Evolutionary conservation across 2,888 invertebrate genomes (phyloP).

Genomic region (Amphipyra tragopoginis): DNA sequence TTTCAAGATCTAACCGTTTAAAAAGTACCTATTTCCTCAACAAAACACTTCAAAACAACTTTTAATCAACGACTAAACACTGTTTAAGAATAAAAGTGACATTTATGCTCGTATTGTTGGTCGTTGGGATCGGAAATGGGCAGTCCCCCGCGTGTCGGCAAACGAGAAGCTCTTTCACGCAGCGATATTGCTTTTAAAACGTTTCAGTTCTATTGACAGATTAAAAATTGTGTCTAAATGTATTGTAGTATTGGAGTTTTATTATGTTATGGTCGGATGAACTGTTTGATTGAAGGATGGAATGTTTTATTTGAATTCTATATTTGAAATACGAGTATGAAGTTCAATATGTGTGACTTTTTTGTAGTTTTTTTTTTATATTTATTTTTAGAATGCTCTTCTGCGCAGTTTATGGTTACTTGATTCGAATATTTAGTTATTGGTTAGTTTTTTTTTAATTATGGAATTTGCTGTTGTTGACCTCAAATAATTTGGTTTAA

Average conservation of each 20-base stretch:
- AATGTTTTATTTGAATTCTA: background rate
- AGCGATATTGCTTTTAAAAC: conserved; percentile 54
- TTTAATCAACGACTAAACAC: conserved; percentile 54
- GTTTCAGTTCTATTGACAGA: conserved; percentile 30
- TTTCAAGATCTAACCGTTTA: conserved; percentile 1
- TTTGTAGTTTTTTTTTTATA: background rate
- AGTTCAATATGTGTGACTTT: too few species aligned
- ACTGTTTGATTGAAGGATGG: conserved; percentile 26
- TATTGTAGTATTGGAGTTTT: conserved; percentile 42
- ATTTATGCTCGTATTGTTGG: conserved; percentile 47
- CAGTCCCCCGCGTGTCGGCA: conserved; percentile 39
- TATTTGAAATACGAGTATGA: background rate
- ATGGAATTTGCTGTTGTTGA: too few species aligned
- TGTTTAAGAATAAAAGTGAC: conserved; percentile 42
- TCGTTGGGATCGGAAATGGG: conserved; percentile 57
- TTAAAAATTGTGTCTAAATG: conserved; percentile 45
- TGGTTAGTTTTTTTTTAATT: too few species aligned
- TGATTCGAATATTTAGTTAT: too few species aligned
- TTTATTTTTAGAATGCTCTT: too few species aligned
- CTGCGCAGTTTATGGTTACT: too few species aligned
- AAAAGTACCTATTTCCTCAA: background rate
- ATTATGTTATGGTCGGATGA: conserved; percentile 26
- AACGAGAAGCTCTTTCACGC: conserved; percentile 39
- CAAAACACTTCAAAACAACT: conserved; percentile 16
- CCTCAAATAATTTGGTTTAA: too few species aligned